Evolutionary conservation across 2,888 invertebrate genomes (phyloP).

Genomic region (Lycaena phlaeas): DNA sequence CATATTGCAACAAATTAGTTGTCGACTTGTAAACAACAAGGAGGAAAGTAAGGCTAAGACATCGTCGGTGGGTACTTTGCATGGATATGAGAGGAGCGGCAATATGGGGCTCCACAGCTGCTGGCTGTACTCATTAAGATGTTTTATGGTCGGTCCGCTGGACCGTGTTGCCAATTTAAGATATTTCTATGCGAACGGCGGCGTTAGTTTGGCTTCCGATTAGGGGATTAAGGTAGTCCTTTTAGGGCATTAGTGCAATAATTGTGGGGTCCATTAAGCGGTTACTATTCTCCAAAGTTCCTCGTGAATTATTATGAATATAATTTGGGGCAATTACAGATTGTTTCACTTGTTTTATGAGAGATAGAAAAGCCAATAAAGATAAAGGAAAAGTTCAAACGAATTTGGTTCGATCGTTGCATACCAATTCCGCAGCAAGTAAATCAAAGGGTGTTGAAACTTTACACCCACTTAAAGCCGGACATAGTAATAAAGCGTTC

Average conservation of each 20-base stretch:
- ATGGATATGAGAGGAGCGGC: conserved; percentile 71
- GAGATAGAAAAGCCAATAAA: conserved; percentile 11
- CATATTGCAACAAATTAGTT: conserved; percentile 75
- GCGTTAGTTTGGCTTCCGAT: conserved; percentile 72
- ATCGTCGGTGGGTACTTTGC: conserved; percentile 67
- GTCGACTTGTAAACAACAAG: conserved; percentile 69
- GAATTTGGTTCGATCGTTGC: conserved; percentile 46
- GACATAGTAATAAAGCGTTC: conserved; percentile 73
- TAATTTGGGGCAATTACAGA: conserved; percentile 17
- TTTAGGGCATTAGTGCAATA: conserved; percentile 68
- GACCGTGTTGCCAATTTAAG: conserved; percentile 72
- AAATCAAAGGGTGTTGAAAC: conserved; percentile 74
- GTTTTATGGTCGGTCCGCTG: conserved; percentile 71
- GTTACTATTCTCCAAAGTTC: conserved; percentile 44
- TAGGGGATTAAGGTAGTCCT: conserved; percentile 69
- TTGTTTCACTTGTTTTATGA: conserved; percentile 20
- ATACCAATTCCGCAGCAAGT: conserved; percentile 62
- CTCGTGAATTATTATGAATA: conserved; percentile 22
- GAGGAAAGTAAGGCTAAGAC: conserved; percentile 68
- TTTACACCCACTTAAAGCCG: conserved; percentile 74
- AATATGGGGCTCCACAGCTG: conserved; percentile 71
- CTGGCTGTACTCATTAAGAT: conserved; percentile 73
- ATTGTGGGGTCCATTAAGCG: conserved; percentile 62
- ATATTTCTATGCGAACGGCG: conserved; percentile 71
- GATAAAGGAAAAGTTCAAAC: conserved; percentile 33